Evolutionary conservation across 2,797 vertebrate species (phyloP), one percentile per base, ranked within the genome.

Genomic region (Onychomys torridus): DNA sequence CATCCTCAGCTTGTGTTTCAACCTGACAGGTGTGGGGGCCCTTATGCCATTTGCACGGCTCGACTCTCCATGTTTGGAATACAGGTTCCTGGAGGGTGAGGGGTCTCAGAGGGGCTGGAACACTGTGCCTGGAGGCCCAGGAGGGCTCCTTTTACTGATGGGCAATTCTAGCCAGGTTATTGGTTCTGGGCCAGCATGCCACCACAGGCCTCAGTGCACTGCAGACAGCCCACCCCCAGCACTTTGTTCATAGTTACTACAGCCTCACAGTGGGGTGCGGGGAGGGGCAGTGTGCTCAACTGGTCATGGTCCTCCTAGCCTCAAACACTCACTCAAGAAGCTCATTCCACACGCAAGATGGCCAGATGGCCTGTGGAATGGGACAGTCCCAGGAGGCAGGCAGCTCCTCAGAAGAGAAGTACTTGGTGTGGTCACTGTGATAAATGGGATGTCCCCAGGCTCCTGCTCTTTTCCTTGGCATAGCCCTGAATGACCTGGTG

Each of bases 171-270:
- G 40, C 37, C 16, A 25, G 37, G 27, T 63, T 19, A 2, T 37
- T 3, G 4, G 12, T 5, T 34, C 55, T 17, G 78, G 37, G 40
- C 14, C 34, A 12, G 57, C 0, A 0, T 12, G 29, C 19, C 0
- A 0, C 0, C 13, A n/a, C 63, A 46, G 86, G 89, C n/a, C 63
- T 67, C 9, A 4, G 34, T 14, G 55, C 32, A 43, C 69, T 46
- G 52, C 29, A 67, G 3, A 65, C 27, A 6, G 63, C 14, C 14
- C 52, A 40, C 29, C 32, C 46, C 32, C 10, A 21, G 61, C 67
- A 14, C 55, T 32, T 10, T 2, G 10, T 59, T 34, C 65, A 10
- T 2, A 29, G 9, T 75, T 37, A 52, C 46, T 27, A 46, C 32
- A 40, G 77, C 34, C 6, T 78, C 57, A 34, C 32, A n/a, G 23